Conservation (phyloP, 2,888 invertebrate species). For the Cenopis cana region DNA sequence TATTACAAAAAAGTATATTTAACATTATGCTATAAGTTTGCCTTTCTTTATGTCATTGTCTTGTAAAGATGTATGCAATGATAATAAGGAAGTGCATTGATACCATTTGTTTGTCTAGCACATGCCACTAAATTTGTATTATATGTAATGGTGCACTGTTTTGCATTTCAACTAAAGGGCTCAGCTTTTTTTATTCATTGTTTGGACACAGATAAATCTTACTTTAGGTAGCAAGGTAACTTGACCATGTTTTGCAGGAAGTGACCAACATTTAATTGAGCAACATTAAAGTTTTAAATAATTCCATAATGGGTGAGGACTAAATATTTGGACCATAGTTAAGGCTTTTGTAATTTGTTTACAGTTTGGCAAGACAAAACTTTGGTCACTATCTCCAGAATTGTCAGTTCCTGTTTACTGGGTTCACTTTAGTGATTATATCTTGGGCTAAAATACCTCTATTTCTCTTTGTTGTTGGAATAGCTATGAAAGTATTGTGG, state of each 20-base stretch:
- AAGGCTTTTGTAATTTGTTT: no score
- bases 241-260: not conserved
- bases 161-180: slow-evolving; percentile 18
- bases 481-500: not conserved
- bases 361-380: not conserved
- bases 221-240: slow-evolving; percentile 4
- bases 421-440: not conserved
- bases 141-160: slow-evolving; percentile 49
- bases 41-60: slow-evolving; percentile 70
- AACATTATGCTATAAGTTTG: slow-evolving; percentile 75
- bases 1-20: slow-evolving; percentile 65
- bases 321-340: no score
- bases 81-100: slow-evolving; percentile 58
- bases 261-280: not conserved
- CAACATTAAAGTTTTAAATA: not conserved
- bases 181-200: slow-evolving; percentile 23
- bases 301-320: not conserved
- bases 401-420: slow-evolving; percentile 4
- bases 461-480: not conserved
- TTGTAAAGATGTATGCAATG: slow-evolving; percentile 79
- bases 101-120: slow-evolving; percentile 64
- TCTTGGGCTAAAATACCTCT: slow-evolving; percentile 6
- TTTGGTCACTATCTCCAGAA: not conserved
- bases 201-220: slow-evolving; percentile 11
- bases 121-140: slow-evolving; percentile 45